phyloP scores from a whole-genome alignment of 2,113 vertebrate genomes.

The Notechis scutatus region DNA sequence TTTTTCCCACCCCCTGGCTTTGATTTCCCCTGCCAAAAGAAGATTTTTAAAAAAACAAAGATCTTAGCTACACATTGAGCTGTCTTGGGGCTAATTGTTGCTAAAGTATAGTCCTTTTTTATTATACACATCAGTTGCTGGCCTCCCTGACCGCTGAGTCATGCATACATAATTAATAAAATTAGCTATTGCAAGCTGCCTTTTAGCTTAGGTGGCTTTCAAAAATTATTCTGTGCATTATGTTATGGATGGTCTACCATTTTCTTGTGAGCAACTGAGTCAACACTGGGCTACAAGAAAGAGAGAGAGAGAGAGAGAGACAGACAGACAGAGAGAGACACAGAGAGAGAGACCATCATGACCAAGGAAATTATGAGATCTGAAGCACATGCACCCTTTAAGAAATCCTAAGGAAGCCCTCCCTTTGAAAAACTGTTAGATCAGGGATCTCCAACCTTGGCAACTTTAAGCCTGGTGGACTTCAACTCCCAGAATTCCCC shows the following conservation, averaged over 20 bases:
- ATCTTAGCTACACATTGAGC: neutral
- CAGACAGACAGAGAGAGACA: too few relatives aligned
- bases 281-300: neutral
- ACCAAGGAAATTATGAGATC: neutral
- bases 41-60: neutral
- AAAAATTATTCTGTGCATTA: neutral
- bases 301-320: too few relatives aligned
- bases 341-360: neutral
- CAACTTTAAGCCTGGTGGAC: too few relatives aligned
- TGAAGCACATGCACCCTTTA: neutral
- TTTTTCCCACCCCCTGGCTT: neutral
- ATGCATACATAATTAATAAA: neutral
- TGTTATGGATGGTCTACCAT: neutral
- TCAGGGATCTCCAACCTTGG: too few relatives aligned
- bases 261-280: too few relatives aligned
- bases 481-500: too few relatives aligned
- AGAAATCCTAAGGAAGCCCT: neutral
- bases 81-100: neutral
- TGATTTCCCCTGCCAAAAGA: neutral
- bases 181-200: neutral
- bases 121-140: neutral
- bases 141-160: neutral
- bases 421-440: neutral
- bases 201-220: neutral
- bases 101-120: neutral